Evolutionary conservation across 2,797 vertebrate species (phyloP).

Genomic region (Danio albolineatus): DNA sequence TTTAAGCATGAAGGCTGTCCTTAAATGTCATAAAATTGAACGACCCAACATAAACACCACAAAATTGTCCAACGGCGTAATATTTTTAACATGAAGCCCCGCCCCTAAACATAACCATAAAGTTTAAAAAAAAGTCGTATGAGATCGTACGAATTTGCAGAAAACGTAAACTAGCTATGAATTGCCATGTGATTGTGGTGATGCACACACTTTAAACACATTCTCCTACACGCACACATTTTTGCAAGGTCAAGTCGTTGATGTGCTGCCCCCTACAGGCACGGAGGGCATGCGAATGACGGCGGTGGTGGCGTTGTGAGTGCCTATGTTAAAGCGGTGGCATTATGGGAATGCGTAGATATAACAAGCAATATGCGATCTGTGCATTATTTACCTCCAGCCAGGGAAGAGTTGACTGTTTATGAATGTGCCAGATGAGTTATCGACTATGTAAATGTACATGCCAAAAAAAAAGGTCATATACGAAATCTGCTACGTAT

Average conservation of each 20-base stretch:
- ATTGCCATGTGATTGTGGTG: no score
- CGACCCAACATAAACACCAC: no score
- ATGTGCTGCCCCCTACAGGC: conserved; percentile 29
- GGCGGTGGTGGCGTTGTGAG: neutral
- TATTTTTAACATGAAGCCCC: no score
- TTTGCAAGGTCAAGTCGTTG: conserved; percentile 4
- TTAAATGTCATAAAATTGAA: no score
- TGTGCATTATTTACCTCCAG: conserved; percentile 11
- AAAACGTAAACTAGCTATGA: no score
- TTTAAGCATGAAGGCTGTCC: no score
- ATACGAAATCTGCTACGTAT: conserved; percentile 7
- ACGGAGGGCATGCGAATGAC: conserved; percentile 18
- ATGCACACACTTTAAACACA: neutral
- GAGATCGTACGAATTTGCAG: no score
- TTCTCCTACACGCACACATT: neutral
- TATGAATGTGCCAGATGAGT: conserved; percentile 16
- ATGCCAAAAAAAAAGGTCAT: conserved; percentile 30
- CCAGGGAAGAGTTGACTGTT: conserved; percentile 21
- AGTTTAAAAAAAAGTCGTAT: no score
- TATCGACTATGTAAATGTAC: neutral
- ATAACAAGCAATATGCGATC: conserved; percentile 35
- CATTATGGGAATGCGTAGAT: conserved; percentile 18
- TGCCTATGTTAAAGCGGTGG: conserved; percentile 28
- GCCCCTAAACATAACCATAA: no score
- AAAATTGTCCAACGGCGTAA: no score